Evolutionary conservation across 2,113 vertebrate species (phyloP).

Genomic region (Psilopsiagon aymara): DNA sequence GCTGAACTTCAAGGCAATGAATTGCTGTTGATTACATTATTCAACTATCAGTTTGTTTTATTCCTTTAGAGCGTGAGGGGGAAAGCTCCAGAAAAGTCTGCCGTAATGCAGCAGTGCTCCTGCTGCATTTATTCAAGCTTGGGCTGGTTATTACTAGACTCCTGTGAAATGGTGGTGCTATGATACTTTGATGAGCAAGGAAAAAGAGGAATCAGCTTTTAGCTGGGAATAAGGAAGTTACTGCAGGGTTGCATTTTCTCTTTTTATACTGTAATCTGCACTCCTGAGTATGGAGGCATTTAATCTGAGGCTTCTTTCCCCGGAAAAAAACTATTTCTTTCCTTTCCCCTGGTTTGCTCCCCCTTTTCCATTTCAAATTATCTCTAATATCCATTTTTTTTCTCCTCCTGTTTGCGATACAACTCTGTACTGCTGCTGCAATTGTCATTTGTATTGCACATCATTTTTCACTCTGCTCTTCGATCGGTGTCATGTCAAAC

Average conservation of each 20-base stretch:
- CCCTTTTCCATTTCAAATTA: not conserved
- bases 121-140: not conserved
- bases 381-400: not conserved
- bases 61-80: not conserved
- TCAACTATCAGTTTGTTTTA: not conserved
- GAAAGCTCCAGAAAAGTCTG: not conserved
- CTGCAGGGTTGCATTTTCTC: not conserved
- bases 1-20: not conserved
- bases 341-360: not conserved
- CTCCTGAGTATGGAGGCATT: not conserved
- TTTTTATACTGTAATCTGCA: not conserved
- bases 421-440: not conserved
- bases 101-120: not conserved
- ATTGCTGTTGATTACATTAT: slow-evolving; percentile 44
- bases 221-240: not conserved
- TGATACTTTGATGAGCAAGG: not conserved
- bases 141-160: not conserved
- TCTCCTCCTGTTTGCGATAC: not conserved
- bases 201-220: not conserved
- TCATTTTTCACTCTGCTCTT: not conserved
- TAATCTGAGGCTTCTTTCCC: not conserved
- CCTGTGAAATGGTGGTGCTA: not conserved
- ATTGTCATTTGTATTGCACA: not conserved
- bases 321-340: not conserved
- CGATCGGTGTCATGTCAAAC: not conserved